A percentile compares a stretch with the other conserved stretches of the same genome.
phyloP scores from a whole-genome alignment of 2,797 vertebrate species.

The Pteropus rufus region DNA sequence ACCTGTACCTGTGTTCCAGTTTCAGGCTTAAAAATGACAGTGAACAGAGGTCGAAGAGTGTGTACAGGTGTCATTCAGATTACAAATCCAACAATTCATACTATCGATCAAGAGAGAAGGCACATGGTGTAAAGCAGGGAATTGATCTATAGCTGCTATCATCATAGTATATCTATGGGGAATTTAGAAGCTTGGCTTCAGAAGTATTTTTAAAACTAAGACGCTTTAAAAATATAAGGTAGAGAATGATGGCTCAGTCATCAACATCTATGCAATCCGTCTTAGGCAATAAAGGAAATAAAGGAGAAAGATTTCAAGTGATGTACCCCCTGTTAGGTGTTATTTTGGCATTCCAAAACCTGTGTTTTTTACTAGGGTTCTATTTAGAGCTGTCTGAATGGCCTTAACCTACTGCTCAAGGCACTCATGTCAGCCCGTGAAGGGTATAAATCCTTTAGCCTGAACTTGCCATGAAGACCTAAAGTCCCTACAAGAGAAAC shows the following conservation, averaged over 20 bases:
- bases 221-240: neutral
- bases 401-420: neutral
- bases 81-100: neutral
- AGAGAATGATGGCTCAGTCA: neutral
- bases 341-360: neutral
- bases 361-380: neutral
- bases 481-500: slow-evolving; percentile 3
- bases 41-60: neutral
- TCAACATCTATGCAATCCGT: neutral
- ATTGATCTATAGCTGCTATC: neutral
- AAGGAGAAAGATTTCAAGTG: neutral
- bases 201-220: neutral
- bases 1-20: neutral
- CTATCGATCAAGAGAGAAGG: neutral
- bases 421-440: neutral
- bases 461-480: neutral
- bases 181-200: neutral
- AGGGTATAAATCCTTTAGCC: neutral
- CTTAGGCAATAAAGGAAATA: neutral
- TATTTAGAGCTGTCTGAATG: neutral
- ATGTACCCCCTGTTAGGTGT: neutral
- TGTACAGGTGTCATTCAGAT: neutral
- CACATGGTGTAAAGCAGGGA: neutral
- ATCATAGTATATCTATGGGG: neutral
- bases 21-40: neutral